Percentiles rank a stretch among this genome's conserved stretches.
These are phyloP conservation scores for Axea sp. DNA, from an alignment of 2,888 invertebrate species.

Conservation along the genomic window DNA sequence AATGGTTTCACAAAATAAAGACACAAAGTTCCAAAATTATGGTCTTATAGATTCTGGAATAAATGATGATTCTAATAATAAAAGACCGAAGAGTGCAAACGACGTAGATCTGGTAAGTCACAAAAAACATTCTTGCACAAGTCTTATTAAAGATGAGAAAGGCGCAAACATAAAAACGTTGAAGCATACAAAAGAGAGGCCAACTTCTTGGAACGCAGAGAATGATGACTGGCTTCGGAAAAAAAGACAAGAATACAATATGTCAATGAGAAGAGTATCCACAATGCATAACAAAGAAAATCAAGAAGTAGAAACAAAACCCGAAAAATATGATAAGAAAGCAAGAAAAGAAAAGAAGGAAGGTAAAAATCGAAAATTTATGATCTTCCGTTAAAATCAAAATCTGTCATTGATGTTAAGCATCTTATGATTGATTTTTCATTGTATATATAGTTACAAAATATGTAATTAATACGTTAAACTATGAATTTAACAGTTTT, in stretches of 20 bases:
- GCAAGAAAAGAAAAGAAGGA: conserved; percentile 66
- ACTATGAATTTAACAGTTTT: too few relatives aligned
- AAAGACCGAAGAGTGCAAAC: conserved; percentile 42
- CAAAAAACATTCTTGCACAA: conserved; percentile 66
- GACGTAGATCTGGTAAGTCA: conserved; percentile 53
- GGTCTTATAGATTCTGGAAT: conserved; percentile 71
- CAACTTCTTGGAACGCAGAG: conserved; percentile 74
- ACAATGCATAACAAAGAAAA: conserved; percentile 72
- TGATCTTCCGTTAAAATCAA: conserved; percentile 66
- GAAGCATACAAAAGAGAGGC: conserved; percentile 66
- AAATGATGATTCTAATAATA: conserved; percentile 8
- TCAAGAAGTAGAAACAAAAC: conserved; percentile 51
- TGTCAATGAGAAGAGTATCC: conserved; percentile 65
- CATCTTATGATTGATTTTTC: too few relatives aligned
- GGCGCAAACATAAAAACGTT: conserved; percentile 22
- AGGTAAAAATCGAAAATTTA: conserved; percentile 69
- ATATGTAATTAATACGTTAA: too few relatives aligned
- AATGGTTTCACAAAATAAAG: conserved; percentile 68
- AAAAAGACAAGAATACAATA: conserved; percentile 73
- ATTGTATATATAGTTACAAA: too few relatives aligned
- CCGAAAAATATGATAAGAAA: conserved; percentile 58
- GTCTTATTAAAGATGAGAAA: conserved; percentile 65
- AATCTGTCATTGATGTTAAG: too few relatives aligned
- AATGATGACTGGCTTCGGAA: conserved; percentile 73
- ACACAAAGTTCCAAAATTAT: conserved; percentile 73